Evolutionary conservation across 2,888 invertebrate genomes (phyloP), one percentile per base, ranked within the genome.

Genomic region (Stegana nigrithorax): DNA sequence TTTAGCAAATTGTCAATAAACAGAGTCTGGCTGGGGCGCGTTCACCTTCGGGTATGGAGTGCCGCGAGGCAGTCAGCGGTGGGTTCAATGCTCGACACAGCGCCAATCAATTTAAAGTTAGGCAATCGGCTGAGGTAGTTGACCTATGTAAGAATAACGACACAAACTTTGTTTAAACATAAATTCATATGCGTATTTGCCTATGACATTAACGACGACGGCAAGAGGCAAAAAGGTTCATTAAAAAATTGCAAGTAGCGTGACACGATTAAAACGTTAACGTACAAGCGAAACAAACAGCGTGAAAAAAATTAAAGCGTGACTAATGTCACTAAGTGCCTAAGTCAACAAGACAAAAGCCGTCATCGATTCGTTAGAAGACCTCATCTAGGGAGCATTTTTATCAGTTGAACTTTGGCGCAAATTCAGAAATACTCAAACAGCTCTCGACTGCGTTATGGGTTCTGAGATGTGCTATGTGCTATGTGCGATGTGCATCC

Each of bases 191-290:
- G n/a, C n/a, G n/a, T 72, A 65, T 76, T 72, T 63, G 71, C 21
- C 36, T 32, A 70, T 29, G 44, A 53, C 67, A 69, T 73, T 75
- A 75, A 58, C 65, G 66, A 17, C n/a, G 4, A n/a, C n/a, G 42
- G n/a, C 42, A 64, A 47, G 17, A 14, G 36, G 47, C 55, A 58
- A 21, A 58, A 27, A 60, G 36, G 59, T 23, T 57, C 64, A 74
- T 74, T 76, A 71, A 70, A 71, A 65, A 73, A 56, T 67, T 55
- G 67, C 76, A 67, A 59, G 57, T 47, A 66, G 66, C 73, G 66
- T 74, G 77, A 75, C 76, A 63, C 44, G 25, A n/a, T n/a, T n/a
- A n/a, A n/a, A 36, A 36, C n/a, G 4, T 7, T n/a, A 36, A 21
- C 8, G 21, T 19, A 44, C n/a, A 10, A 47, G n/a, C 21, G 21